A percentile compares a stretch with the other conserved stretches of the same genome.
Evolutionary conservation across 2,797 vertebrate species (phyloP).

Genomic region (Gastrophryne carolinensis): DNA sequence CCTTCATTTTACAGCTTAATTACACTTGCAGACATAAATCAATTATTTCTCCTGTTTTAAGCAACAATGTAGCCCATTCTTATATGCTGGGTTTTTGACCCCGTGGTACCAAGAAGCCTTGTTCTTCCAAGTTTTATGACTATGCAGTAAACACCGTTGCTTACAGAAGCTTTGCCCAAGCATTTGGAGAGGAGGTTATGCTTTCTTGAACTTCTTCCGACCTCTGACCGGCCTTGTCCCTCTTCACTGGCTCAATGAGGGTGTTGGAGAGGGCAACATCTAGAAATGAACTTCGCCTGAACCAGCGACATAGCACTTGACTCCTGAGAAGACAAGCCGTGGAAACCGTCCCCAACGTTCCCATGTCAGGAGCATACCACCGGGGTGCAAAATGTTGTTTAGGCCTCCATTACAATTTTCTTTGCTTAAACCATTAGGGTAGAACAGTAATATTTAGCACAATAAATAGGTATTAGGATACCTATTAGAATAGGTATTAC

Average conservation of each 20-base stretch:
- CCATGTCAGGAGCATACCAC: background rate
- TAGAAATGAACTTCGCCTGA: constrained; percentile 89
- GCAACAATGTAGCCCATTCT: constrained; percentile 84
- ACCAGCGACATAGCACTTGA: constrained; percentile 85
- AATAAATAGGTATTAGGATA: too few relatives aligned
- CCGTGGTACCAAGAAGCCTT: constrained; percentile 68
- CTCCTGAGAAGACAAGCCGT: constrained; percentile 56
- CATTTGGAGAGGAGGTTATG: constrained; percentile 69
- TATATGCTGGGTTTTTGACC: constrained; percentile 66
- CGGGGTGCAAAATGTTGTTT: background rate
- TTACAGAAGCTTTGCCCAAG: constrained; percentile 57
- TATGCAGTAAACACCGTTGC: constrained; percentile 61
- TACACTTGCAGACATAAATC: constrained; percentile 83
- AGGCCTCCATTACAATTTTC: too few relatives aligned
- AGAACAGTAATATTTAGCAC: too few relatives aligned
- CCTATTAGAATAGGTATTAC: too few relatives aligned
- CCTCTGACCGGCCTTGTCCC: constrained; percentile 82
- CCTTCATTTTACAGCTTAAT: constrained; percentile 87
- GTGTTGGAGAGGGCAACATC: constrained; percentile 49
- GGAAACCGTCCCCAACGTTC: constrained; percentile 10
- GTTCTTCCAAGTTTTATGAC: constrained; percentile 77
- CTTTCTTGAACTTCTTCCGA: constrained; percentile 82
- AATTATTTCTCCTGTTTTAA: constrained; percentile 78
- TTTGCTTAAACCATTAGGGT: too few relatives aligned
- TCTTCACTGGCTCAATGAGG: constrained; percentile 58